These are phyloP conservation scores for Platygyra sinensis DNA, from an alignment of 64 coral and sea anemone genomes.

Conservation along the genomic window DNA sequence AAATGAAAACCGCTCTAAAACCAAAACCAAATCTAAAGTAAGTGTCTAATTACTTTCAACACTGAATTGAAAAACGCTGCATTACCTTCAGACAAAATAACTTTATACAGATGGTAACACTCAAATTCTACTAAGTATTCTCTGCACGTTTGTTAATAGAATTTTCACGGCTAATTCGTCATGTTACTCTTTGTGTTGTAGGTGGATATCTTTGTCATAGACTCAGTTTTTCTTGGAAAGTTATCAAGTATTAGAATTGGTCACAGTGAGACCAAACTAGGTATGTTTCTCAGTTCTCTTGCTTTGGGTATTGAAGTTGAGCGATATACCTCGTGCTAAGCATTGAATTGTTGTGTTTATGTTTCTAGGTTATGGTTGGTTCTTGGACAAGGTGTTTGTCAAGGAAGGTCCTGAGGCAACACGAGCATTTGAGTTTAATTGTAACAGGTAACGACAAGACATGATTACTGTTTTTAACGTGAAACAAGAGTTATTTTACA, in stretches of 20 bases:
- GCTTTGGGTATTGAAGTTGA: background rate
- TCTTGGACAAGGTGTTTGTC: constrained; percentile 79
- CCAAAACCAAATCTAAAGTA: no score
- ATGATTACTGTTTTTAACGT: background rate
- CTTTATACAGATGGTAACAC: no score
- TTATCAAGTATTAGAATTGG: constrained; percentile 81
- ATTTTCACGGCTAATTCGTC: no score
- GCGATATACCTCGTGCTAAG: no score
- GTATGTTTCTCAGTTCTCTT: constrained; percentile 15
- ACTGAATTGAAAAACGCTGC: no score
- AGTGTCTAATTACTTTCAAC: no score
- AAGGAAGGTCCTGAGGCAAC: constrained; percentile 90
- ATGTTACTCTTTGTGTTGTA: background rate
- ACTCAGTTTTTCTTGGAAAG: constrained; percentile 88
- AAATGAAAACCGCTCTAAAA: no score
- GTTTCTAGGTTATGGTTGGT: constrained; percentile 84
- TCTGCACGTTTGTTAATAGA: no score
- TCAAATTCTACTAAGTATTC: no score
- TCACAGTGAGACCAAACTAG: constrained; percentile 83
- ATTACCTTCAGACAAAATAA: no score
- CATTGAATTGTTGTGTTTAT: background rate
- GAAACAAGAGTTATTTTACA: no score
- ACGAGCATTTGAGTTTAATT: constrained; percentile 80
- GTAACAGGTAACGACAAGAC: constrained; percentile 32
- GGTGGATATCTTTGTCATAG: constrained; percentile 85